phyloP scores from a whole-genome alignment of 2,888 invertebrate species.

The Drosophila meridionalis region DNA sequence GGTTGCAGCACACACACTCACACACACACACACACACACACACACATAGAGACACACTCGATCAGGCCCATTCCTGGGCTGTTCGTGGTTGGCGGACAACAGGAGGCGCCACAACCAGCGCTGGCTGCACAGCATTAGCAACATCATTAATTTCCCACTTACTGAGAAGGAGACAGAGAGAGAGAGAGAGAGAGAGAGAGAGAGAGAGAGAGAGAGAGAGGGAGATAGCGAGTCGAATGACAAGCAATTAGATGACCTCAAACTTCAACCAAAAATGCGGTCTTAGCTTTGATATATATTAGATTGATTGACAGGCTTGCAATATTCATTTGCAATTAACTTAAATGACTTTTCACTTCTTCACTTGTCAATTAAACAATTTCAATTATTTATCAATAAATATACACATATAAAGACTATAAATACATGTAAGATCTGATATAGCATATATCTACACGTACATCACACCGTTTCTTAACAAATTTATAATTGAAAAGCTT shows the following conservation, averaged over 20 bases:
- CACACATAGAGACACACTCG: background rate
- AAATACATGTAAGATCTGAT: too few species aligned
- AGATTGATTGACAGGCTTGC: background rate
- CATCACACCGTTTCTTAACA: too few species aligned
- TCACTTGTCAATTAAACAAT: background rate
- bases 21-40: background rate
- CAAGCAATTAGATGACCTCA: slow-evolving; percentile 6
- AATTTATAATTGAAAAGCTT: too few species aligned
- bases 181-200: background rate
- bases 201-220: background rate
- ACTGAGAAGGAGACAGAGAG: slow-evolving; percentile 4
- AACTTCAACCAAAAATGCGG: background rate
- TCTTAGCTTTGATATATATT: background rate
- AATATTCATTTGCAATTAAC: background rate
- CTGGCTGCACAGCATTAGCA: background rate
- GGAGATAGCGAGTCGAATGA: background rate
- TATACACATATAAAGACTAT: background rate
- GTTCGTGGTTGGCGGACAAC: background rate
- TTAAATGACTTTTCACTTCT: background rate
- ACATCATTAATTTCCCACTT: slow-evolving; percentile 36
- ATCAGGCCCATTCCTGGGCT: background rate
- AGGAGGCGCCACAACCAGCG: background rate
- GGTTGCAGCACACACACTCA: background rate
- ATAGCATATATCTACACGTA: too few species aligned
- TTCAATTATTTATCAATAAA: background rate